A percentile compares a stretch with the other conserved stretches of the same genome.
phyloP scores from a whole-genome alignment of 2,797 vertebrate genomes.

The Pelochelys cantorii region DNA sequence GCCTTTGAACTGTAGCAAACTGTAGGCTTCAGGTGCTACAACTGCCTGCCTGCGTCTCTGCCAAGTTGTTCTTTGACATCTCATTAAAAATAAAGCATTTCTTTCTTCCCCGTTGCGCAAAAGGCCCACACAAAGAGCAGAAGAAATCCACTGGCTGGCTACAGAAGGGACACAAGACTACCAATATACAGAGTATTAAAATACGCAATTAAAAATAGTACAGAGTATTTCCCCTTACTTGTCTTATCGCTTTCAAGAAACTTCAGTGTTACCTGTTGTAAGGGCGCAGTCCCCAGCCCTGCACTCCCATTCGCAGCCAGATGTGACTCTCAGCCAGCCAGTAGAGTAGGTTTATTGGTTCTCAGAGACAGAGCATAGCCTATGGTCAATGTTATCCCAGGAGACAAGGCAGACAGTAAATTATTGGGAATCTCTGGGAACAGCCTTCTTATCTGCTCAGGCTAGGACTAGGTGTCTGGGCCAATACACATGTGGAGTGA shows the following conservation, averaged over 20 bases:
- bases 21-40: rapidly evolving
- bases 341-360: no score
- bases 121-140: not conserved
- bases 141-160: not conserved
- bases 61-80: not conserved
- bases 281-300: no score
- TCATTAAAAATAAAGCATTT: not conserved
- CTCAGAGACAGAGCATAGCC: no score
- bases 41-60: not conserved
- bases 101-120: not conserved
- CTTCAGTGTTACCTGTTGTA: not conserved
- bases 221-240: not conserved
- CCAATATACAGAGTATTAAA: not conserved
- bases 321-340: no score
- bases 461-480: no score
- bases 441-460: no score
- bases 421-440: no score
- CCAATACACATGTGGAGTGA: no score
- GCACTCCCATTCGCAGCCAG: no score
- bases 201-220: not conserved
- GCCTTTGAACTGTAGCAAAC: rapidly evolving
- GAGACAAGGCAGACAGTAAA: no score
- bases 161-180: not conserved
- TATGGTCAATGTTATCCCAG: no score
- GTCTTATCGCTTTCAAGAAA: not conserved